These are phyloP conservation scores for Ctenodactylus gundi DNA, from an alignment of 2,113 vertebrate species.

Conservation along the genomic window DNA sequence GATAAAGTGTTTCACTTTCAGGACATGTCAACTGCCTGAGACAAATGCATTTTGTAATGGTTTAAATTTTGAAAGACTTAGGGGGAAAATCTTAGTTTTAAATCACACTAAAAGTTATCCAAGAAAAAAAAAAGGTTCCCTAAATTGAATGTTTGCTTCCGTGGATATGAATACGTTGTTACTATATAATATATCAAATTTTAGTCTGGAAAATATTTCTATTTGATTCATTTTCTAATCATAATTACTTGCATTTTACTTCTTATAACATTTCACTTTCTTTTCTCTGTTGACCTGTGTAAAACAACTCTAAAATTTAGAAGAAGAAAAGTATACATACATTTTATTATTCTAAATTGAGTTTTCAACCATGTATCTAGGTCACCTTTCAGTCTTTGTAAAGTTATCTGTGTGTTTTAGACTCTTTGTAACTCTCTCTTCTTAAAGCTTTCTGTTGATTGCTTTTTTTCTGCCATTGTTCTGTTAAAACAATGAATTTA, in stretches of 20 bases:
- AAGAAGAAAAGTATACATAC: background rate
- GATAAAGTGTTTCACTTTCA: background rate
- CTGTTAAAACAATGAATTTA: background rate
- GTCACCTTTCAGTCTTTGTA: background rate
- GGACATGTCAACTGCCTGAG: background rate
- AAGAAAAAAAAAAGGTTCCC: background rate
- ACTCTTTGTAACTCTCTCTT: background rate
- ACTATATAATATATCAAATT: background rate
- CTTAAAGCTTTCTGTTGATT: background rate
- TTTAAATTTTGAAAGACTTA: slow-evolving; percentile 34
- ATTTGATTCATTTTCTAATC: slow-evolving; percentile 15
- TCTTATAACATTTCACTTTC: background rate
- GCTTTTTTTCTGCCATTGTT: background rate
- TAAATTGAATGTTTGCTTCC: background rate
- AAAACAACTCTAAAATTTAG: background rate
- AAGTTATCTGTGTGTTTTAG: background rate
- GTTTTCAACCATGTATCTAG: background rate
- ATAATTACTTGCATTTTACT: slow-evolving; percentile 34
- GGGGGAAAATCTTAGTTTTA: background rate
- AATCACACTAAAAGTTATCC: background rate
- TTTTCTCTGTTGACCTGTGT: background rate
- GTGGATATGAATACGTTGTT: slow-evolving; percentile 3
- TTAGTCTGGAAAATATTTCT: background rate
- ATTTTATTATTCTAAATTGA: slow-evolving; percentile 15
- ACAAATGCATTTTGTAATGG: slow-evolving; percentile 1